Evolutionary conservation across 2,113 vertebrate species (phyloP).

Genomic region (Scomber scombrus): DNA sequence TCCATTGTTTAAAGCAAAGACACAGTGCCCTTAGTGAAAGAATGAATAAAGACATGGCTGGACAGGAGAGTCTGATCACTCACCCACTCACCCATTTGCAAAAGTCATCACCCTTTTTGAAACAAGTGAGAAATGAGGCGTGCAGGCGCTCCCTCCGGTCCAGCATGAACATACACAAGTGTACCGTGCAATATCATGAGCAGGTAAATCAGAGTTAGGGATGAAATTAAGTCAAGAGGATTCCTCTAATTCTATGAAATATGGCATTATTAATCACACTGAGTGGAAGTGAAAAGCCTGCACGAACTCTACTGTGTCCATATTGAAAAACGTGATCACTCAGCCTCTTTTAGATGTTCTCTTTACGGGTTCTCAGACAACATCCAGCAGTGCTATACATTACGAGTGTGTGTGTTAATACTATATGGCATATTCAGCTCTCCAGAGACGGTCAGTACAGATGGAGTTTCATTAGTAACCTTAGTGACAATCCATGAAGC

Average conservation of each 20-base stretch:
- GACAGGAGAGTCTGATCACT: neutral
- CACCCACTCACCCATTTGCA: neutral
- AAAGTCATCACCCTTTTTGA: neutral
- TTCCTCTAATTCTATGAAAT: constrained; percentile 42
- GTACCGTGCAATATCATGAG: constrained; percentile 49
- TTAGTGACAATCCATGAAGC: constrained; percentile 49
- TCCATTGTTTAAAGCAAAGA: constrained; percentile 23
- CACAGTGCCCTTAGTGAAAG: constrained; percentile 44
- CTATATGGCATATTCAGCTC: constrained; percentile 17
- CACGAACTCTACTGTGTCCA: constrained; percentile 24
- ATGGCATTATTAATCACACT: constrained; percentile 16
- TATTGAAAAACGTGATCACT: constrained; percentile 4
- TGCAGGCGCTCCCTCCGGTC: constrained; percentile 20
- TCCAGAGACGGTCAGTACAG: constrained; percentile 55
- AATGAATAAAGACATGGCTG: neutral
- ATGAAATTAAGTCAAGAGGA: constrained; percentile 23
- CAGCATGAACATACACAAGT: constrained; percentile 25
- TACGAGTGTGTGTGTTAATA: constrained; percentile 35
- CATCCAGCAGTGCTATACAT: constrained; percentile 26
- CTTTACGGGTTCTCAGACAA: constrained; percentile 4
- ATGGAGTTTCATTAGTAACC: constrained; percentile 57
- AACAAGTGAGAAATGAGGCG: constrained; percentile 10
- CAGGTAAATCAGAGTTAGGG: constrained; percentile 28
- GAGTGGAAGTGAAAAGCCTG: constrained; percentile 37
- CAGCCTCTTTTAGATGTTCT: constrained; percentile 1